Evolutionary conservation across 2,888 invertebrate genomes (phyloP).

Genomic region (Dynastes maya): DNA sequence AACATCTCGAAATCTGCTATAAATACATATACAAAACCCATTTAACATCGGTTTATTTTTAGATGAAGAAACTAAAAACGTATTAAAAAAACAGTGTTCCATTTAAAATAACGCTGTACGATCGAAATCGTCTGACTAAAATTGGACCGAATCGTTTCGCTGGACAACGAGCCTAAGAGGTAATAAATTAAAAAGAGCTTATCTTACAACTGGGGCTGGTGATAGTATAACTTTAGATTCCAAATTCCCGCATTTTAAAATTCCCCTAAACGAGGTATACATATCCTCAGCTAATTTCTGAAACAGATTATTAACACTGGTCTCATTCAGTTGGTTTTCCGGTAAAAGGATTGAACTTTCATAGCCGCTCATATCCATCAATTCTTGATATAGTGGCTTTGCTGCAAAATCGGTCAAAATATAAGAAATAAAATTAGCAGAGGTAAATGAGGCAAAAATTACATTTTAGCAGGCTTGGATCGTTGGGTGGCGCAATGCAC

Average conservation of each 20-base stretch:
- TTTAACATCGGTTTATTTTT: too few species aligned
- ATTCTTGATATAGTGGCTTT: constrained; percentile 83
- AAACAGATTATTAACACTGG: constrained; percentile 73
- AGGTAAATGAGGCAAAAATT: constrained; percentile 38
- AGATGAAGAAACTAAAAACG: too few species aligned
- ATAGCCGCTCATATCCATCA: constrained; percentile 83
- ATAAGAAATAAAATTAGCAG: background rate
- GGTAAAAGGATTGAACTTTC: constrained; percentile 77
- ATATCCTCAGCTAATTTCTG: constrained; percentile 81
- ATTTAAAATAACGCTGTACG: too few species aligned
- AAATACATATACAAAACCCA: too few species aligned
- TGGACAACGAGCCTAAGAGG: too few species aligned
- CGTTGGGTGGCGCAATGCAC: constrained; percentile 80
- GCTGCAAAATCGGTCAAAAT: constrained; percentile 69
- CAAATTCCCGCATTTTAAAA: constrained; percentile 83
- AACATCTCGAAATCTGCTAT: too few species aligned
- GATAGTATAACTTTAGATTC: constrained; percentile 82
- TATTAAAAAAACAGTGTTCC: too few species aligned
- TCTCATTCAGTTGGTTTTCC: constrained; percentile 70
- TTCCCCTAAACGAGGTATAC: constrained; percentile 82
- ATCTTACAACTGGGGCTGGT: constrained; percentile 80
- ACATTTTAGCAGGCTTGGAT: constrained; percentile 72
- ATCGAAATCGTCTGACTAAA: background rate
- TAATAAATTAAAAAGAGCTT: constrained; percentile 6
- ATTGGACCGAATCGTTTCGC: too few species aligned